Conservation (phyloP, 2,113 vertebrate species). For the Polypterus bichir region DNA sequence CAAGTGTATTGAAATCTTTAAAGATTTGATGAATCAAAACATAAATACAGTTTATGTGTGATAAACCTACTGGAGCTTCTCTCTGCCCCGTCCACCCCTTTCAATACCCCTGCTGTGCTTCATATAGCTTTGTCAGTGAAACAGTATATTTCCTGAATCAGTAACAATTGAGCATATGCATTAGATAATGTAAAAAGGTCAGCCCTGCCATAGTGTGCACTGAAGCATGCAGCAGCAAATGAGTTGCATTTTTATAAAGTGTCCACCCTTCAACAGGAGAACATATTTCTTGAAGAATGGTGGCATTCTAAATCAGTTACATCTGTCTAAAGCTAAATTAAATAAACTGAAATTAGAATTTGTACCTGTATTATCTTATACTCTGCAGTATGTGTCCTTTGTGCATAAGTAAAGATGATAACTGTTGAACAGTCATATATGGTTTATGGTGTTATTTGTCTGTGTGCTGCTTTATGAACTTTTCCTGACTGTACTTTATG, state of each 20-base stretch:
- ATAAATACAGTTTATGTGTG: no score
- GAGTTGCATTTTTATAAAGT: conserved; percentile 32
- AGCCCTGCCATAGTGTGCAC: conserved; percentile 20
- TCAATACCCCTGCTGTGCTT: conserved; percentile 1
- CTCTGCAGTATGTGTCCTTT: no score
- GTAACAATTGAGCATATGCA: conserved; percentile 16
- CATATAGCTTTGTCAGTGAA: background rate
- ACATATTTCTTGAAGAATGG: conserved; percentile 34
- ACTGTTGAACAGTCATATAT: no score
- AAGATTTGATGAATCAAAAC: no score
- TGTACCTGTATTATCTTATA: conserved; percentile 16
- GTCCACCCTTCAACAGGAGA: conserved; percentile 39
- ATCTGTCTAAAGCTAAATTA: conserved; percentile 39
- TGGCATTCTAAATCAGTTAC: conserved; percentile 29
- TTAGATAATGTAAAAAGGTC: conserved; percentile 30
- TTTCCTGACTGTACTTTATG: no score
- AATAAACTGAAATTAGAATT: conserved; percentile 34
- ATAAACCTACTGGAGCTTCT: conserved; percentile 26
- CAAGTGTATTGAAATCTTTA: no score
- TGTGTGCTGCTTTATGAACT: no score
- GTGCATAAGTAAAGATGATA: no score
- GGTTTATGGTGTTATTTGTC: no score
- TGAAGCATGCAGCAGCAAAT: conserved; percentile 27
- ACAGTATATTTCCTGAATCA: no score
- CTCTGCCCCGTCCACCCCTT: conserved; percentile 27